Base-by-base conservation (phyloP, 2,888 invertebrate species). In the Acleris holmiana region DNA sequence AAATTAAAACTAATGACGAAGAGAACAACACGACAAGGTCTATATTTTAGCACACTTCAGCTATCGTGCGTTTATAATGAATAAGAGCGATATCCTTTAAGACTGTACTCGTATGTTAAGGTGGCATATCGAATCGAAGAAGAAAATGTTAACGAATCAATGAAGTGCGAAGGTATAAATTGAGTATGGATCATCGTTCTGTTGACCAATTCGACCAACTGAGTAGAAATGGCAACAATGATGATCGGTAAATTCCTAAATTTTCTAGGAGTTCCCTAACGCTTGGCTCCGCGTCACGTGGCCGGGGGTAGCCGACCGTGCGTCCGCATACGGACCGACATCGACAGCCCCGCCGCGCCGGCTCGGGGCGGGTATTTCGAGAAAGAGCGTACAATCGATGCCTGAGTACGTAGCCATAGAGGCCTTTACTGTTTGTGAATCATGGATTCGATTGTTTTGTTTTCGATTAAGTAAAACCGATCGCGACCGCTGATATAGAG, bases 371-470 rank as follows among this genome's bases (percentile, higher is more conserved):
- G 69, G 68, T 68, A 71, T 71, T 68, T 69, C 62, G 62, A 71
- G 71, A 71, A 71, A 66, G 66, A 69, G 70, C 69, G 66, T 70
- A 67, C 71, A 71, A 76, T 75, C 73, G 74, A 75, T 76, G 71
- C 69, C 68, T n/a, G 17, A 46, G 59, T 41, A 59, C 40, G 58
- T 59, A 65, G 63, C 46, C 57, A 57, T 60, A 56, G 48, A 47
- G 54, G 64, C 55, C 66, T 66, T 61, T 62, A 25, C 59, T 40
- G 59, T 69, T 71, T 71, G 75, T 79, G 79, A 76, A 78, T 79
- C 76, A 76, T 85, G 78, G 77, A 74, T 81, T 80, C 67, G 70
- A 72, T 74, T 73, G 69, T 71, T 75, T 73, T 69, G 69, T 70
- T 70, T 68, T 68, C 69, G 75, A 80, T 83, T 77, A 78, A n/a